Conservation (phyloP, 2,888 invertebrate species). For the Drosophila monieri region DNA sequence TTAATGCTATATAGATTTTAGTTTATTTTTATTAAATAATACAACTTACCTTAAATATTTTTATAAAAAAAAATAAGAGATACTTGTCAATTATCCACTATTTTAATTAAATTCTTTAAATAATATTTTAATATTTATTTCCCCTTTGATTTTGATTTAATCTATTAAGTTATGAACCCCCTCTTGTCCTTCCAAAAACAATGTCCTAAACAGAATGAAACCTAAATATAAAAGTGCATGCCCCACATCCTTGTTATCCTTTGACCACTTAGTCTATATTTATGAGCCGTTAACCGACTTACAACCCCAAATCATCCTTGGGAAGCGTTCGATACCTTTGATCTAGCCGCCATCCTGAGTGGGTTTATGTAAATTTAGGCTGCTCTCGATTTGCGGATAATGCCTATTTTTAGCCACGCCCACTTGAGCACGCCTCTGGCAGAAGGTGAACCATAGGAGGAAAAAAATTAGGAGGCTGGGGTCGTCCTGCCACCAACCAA, state of each 20-base stretch:
- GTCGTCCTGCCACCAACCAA: not conserved
- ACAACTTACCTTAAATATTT: no score
- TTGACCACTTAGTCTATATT: slow-evolving; percentile 2
- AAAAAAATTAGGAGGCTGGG: not conserved
- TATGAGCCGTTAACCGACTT: slow-evolving; percentile 1
- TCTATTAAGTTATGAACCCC: no score
- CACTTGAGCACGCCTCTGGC: slow-evolving; percentile 38
- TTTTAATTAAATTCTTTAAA: no score
- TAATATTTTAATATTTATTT: no score
- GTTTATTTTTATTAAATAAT: no score
- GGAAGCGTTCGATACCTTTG: slow-evolving; percentile 21
- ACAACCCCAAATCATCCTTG: not conserved
- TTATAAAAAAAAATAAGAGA: no score
- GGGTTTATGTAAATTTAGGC: slow-evolving; percentile 33
- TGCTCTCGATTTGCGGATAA: slow-evolving; percentile 36
- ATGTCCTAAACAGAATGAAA: not conserved
- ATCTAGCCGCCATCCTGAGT: slow-evolving; percentile 11
- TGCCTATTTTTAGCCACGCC: slow-evolving; percentile 33
- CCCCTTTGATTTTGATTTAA: no score
- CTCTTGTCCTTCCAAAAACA: not conserved
- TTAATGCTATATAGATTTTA: no score
- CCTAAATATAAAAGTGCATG: not conserved
- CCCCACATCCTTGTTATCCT: not conserved
- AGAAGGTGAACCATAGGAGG: slow-evolving; percentile 14
- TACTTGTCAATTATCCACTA: no score